Base-by-base conservation (phyloP, 2,888 invertebrate species). In the Chironomus riparius region DNA sequence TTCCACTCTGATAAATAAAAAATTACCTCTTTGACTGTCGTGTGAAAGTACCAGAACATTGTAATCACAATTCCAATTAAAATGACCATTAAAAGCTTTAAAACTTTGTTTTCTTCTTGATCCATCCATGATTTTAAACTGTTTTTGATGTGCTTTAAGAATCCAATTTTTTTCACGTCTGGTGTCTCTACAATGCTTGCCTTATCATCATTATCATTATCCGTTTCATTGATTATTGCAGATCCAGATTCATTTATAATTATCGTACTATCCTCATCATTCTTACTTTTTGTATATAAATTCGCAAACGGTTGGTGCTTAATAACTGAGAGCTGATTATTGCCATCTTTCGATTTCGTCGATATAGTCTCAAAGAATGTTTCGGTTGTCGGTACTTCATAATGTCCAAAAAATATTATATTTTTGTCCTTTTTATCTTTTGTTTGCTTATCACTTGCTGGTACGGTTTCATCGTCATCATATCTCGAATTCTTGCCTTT, bases 21-120 rank as follows among this genome's bases (percentile, higher is more conserved):
- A 56, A 56, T 56, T 80, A 91, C 86, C 79, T 90, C 90, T 4
- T 89, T 86, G 47, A 90, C 91, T 84, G 92, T 90, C 82, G 89
- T 88, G 80, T 90, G 87, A 61, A 91, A 86, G 81, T 92, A 92
- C 90, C 90, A 92, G 81, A 91, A 90, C 88, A 92, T 88, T 21
- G 88, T 87, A 77, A 92, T 86, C 76, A 92, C 89, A 78, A 90
- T 86, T 69, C 91, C 89, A 47, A 89, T 86, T 69, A 92, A 84
- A 76, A 92, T 86, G 47, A 91, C 88, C 2, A 92, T 82, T 21
- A 88, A 86, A 68, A 92, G 85, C 82, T 92, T 92, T 1, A 92
- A 83, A 3, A 87, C 90, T 80, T 91, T 90, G 81, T 91, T 92
- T 79, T 92, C 92, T 80, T 92, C 91, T 79, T 91, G 90, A 80